Percentiles rank a stretch among this genome's conserved stretches.
Conservation (phyloP, 1,140 invertebrate species). For the Caenorhabditis tropicalis region DNA sequence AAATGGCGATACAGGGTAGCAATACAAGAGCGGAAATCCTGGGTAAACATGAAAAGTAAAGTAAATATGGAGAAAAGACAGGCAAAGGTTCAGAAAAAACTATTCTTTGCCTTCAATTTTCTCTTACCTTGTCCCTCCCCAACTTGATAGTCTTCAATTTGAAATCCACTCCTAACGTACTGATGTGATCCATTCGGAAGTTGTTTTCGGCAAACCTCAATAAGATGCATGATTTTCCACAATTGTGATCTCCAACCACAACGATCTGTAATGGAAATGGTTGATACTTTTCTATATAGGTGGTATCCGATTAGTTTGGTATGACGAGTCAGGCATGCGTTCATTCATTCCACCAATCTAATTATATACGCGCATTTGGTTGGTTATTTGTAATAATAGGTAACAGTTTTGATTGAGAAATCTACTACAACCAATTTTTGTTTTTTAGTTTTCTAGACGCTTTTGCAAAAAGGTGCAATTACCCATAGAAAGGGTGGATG, state of each 20-base stretch:
- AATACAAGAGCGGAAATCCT: slow-evolving; percentile 1
- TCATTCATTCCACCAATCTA: background rate
- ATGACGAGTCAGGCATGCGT: background rate
- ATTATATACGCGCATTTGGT: background rate
- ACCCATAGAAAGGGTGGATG: background rate
- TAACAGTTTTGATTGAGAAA: background rate
- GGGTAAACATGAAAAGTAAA: background rate
- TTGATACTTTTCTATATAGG: background rate
- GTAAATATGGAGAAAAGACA: background rate
- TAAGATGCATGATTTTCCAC: slow-evolving; percentile 70
- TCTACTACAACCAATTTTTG: background rate
- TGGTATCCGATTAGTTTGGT: background rate
- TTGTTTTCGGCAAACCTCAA: slow-evolving; percentile 70
- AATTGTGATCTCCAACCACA: slow-evolving; percentile 71
- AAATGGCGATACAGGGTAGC: background rate
- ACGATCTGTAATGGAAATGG: slow-evolving; percentile 61
- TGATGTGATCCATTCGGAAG: slow-evolving; percentile 70
- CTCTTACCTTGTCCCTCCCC: slow-evolving; percentile 64
- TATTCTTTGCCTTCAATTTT: background rate
- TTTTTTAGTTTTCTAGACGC: background rate
- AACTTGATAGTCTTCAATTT: slow-evolving; percentile 72
- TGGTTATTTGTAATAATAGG: background rate
- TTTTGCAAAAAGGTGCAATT: background rate
- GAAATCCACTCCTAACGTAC: slow-evolving; percentile 70
- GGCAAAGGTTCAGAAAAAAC: slow-evolving; percentile 6